Base-by-base conservation (phyloP, 2,797 vertebrate species). In the Sebastes cheni region DNA sequence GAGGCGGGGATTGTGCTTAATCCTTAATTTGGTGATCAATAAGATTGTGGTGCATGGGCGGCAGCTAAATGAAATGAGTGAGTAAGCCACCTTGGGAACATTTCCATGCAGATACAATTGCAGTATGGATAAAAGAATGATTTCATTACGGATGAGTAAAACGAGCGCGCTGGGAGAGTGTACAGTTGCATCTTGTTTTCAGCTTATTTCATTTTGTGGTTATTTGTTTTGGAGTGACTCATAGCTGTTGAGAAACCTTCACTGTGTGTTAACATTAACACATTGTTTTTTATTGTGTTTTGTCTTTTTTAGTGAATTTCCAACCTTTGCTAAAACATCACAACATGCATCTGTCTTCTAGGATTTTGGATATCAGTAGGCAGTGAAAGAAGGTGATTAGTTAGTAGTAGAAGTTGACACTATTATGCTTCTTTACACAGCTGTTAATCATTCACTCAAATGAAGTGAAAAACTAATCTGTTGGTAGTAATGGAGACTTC, bases 391-490 rank as follows among this genome's bases (percentile, higher is more conserved):
- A 62, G 34, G 42, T 23, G 56, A 66, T 75, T 23, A 62, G 80
- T 86, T 75, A 25, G 65, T 80, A 79, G 72, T 72, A 27, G 34
- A 81, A 80, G 55, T 82, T 84, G 81, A 90, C 73, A 68, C 67
- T 36, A 73, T 55, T 72, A 42, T 68, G 73, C 42, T 39, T 85
- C 52, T 84, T 85, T 65, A 36, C 46, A 70, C 67, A 85, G 78
- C 67, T 64, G 25, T 58, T 82, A 76, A 77, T 90, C 50, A 74
- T 83, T 86, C 74, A 82, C 68, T 86, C 61, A 88, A 86, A 84
- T 59, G 7, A 54, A 54, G 10, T 54, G 52, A 54, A 54, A 52
- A 54, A n/a, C n/a, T 5, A 22, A 54, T 54, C 10, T 11, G n/a
- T 22, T 22, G 52, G 52, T 54, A 22, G n/a, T 22, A 22, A 54